phyloP scores from a whole-genome alignment of 2,888 invertebrate genomes.

The Auanema freiburgensis region DNA sequence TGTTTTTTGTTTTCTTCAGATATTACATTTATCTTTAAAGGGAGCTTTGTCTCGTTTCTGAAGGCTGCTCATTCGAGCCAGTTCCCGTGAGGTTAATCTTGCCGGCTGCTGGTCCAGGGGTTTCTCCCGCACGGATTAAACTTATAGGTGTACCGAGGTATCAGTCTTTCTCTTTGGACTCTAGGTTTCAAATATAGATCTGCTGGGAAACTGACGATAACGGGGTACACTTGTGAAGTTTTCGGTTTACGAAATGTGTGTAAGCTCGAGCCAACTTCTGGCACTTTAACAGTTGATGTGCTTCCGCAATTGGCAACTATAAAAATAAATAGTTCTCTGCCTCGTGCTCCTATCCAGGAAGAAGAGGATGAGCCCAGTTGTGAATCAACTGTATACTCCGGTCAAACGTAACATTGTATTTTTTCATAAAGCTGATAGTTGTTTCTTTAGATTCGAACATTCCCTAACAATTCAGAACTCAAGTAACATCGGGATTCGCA shows the following conservation, averaged over 20 bases:
- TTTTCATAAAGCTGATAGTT: neutral
- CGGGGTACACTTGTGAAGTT: conserved; percentile 58
- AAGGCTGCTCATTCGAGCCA: conserved; percentile 57
- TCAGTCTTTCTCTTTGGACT: neutral
- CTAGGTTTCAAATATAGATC: conserved; percentile 46
- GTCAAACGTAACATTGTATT: conserved; percentile 48
- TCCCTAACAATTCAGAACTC: conserved; percentile 51
- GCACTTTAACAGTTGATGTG: neutral
- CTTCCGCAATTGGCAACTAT: conserved; percentile 12
- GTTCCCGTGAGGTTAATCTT: conserved; percentile 56
- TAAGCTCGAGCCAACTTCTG: conserved; percentile 22
- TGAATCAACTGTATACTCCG: conserved; percentile 58
- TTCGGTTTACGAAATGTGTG: conserved; percentile 58
- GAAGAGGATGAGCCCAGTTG: conserved; percentile 51
- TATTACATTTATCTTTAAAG: conserved; percentile 25
- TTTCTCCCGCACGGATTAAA: conserved; percentile 38
- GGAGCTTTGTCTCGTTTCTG: conserved; percentile 49
- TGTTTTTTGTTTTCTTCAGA: too few species aligned
- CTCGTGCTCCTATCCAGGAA: conserved; percentile 55
- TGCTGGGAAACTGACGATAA: conserved; percentile 51
- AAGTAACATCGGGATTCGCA: conserved; percentile 44
- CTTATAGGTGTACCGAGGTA: conserved; percentile 57
- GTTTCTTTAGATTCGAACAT: conserved; percentile 51
- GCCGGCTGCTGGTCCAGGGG: conserved; percentile 37
- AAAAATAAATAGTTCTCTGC: conserved; percentile 44